Evolutionary conservation across 2,113 vertebrate species (phyloP).

Genomic region (Illadopsis cleaveri): DNA sequence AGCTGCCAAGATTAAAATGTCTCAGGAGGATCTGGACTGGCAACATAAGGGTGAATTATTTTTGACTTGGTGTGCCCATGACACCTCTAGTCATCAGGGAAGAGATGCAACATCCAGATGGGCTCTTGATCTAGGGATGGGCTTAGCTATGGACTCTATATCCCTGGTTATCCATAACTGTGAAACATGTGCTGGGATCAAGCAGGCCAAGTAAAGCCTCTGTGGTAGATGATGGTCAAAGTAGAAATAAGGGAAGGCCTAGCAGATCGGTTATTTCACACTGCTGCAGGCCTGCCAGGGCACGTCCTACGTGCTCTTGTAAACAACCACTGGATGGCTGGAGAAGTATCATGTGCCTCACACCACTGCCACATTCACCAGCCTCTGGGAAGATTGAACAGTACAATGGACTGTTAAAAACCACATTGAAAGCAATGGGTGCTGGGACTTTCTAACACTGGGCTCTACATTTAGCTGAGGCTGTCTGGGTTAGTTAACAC

Average conservation of each 20-base stretch:
- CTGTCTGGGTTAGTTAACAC: not conserved
- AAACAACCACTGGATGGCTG: not conserved
- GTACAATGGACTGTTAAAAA: not conserved
- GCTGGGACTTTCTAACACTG: not conserved
- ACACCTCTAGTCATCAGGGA: not conserved
- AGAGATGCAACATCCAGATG: not conserved
- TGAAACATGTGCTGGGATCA: not conserved
- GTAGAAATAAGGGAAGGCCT: not conserved
- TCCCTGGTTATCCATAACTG: not conserved
- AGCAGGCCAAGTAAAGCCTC: not conserved
- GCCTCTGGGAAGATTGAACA: not conserved
- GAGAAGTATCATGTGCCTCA: not conserved
- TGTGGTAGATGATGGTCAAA: not conserved
- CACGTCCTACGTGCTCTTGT: not conserved
- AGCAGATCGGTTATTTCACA: not conserved
- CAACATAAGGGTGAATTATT: not conserved
- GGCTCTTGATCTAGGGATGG: not conserved
- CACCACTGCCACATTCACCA: not conserved
- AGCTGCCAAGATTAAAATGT: not conserved
- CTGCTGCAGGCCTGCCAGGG: not conserved
- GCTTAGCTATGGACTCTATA: not conserved
- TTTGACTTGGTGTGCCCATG: not conserved
- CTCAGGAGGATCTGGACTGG: not conserved
- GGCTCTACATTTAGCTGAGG: not conserved
- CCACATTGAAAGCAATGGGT: not conserved